These are phyloP conservation scores for Clivina fossor DNA, from an alignment of 2,888 invertebrate genomes.

Conservation along the genomic window DNA sequence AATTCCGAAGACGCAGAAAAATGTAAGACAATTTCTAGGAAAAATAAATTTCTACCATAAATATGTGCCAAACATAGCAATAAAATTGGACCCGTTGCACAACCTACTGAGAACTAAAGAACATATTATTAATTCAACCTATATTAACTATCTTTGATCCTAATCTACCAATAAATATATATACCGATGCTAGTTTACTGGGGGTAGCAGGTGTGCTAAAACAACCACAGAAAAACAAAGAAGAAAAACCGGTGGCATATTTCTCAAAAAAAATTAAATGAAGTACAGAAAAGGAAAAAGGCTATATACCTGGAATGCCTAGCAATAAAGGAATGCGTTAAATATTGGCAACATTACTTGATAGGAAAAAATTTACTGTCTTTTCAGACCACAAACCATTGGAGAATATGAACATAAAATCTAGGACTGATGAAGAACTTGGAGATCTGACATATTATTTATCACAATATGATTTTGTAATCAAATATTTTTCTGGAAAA, in stretches of 20 bases:
- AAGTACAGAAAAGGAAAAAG: slow-evolving; percentile 36
- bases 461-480: slow-evolving; percentile 28
- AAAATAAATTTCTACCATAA: not conserved
- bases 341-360: slow-evolving; percentile 41
- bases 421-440: slow-evolving; percentile 26
- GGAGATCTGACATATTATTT: slow-evolving; percentile 23
- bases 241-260: slow-evolving; percentile 36
- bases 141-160: no score
- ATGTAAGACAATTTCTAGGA: slow-evolving; percentile 5
- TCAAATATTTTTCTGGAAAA: slow-evolving; percentile 36
- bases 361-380: slow-evolving; percentile 39
- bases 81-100: slow-evolving; percentile 5
- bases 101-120: slow-evolving; percentile 11
- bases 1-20: not conserved
- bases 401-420: slow-evolving; percentile 21
- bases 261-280: slow-evolving; percentile 40
- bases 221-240: no score
- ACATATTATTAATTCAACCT: slow-evolving; percentile 7
- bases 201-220: no score
- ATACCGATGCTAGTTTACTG: no score
- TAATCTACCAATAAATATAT: no score
- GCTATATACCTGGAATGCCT: slow-evolving; percentile 41
- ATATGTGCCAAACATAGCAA: no score
- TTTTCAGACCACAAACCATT: slow-evolving; percentile 37
- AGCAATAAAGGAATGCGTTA: slow-evolving; percentile 40